Conservation (phyloP, 2,113 vertebrate species). For the Sorex fumeus region DNA sequence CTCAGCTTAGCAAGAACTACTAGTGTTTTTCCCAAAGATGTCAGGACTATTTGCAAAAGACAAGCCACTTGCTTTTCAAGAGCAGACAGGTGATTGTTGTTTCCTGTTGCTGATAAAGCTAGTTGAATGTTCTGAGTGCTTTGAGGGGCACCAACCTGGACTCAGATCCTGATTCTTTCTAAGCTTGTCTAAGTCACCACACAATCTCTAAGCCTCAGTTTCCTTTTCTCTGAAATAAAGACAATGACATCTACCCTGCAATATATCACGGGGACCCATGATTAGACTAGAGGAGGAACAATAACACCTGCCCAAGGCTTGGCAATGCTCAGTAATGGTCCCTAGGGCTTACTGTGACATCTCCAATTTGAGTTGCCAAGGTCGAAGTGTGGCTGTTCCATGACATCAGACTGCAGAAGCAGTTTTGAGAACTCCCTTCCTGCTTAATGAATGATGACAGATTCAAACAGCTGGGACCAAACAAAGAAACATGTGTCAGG, state of each 20-base stretch:
- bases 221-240: constrained; percentile 15
- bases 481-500: constrained; percentile 85
- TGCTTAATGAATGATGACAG: constrained; percentile 85
- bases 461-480: constrained; percentile 87
- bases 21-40: background rate
- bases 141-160: background rate
- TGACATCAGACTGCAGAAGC: constrained; percentile 74
- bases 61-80: background rate
- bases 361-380: background rate
- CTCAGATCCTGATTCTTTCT: background rate
- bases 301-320: background rate
- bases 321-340: background rate
- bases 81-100: background rate
- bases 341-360: background rate
- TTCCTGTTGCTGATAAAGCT: background rate
- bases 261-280: background rate
- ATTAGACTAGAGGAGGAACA: background rate
- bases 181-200: background rate
- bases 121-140: background rate
- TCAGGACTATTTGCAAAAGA: background rate
- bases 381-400: constrained; percentile 32
- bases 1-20: background rate
- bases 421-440: constrained; percentile 79
- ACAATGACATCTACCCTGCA: background rate
- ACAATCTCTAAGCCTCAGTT: background rate